These are phyloP conservation scores for Ginglymostoma cirratum DNA, from an alignment of 2,113 vertebrate species.

Conservation along the genomic window DNA sequence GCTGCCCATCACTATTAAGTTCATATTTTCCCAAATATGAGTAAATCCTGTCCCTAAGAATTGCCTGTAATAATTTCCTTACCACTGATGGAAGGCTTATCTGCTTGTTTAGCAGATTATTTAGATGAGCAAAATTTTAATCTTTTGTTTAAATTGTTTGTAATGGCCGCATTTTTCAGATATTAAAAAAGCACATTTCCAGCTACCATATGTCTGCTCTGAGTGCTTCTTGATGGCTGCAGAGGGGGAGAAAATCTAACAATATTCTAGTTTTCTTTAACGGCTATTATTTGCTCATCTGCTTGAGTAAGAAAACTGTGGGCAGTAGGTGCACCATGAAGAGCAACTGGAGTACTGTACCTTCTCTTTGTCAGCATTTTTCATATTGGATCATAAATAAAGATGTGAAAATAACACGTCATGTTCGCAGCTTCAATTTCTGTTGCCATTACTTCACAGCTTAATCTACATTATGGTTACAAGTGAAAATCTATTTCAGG, in stretches of 20 bases:
- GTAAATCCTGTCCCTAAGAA: too few relatives aligned
- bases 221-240: not conserved
- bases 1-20: too few relatives aligned
- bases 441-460: not conserved
- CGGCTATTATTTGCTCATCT: constrained; percentile 11
- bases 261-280: not conserved
- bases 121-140: too few relatives aligned
- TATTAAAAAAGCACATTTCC: not conserved
- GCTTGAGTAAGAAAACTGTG: not conserved
- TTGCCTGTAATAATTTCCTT: too few relatives aligned
- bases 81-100: too few relatives aligned
- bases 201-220: not conserved
- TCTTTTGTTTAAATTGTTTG: constrained; percentile 15
- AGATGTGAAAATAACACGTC: not conserved
- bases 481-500: not conserved
- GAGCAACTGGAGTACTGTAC: not conserved
- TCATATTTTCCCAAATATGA: too few relatives aligned
- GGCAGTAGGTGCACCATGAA: not conserved
- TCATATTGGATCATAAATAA: not conserved
- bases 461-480: not conserved
- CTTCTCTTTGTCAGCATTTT: not conserved
- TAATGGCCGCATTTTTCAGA: not conserved
- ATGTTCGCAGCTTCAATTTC: not conserved
- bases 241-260: not conserved
- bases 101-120: too few relatives aligned